Evolutionary conservation across 2,888 invertebrate genomes (phyloP).

Genomic region (Cheilosia impressa): DNA sequence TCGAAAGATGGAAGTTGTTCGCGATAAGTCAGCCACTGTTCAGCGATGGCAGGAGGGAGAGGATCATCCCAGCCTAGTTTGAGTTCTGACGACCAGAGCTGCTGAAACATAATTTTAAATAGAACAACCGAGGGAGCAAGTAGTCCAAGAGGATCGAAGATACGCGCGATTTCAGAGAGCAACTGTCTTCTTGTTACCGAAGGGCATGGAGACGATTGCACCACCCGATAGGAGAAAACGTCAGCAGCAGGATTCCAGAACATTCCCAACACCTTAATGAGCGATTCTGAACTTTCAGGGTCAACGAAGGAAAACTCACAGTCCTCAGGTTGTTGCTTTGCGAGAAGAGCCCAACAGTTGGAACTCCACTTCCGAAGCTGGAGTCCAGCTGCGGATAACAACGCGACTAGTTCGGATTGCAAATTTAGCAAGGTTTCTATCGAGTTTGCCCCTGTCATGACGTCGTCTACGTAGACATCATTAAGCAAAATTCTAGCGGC

Average conservation of each 20-base stretch:
- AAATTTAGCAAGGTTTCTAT: slow-evolving; percentile 25
- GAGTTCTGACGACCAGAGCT: too few relatives aligned
- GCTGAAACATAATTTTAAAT: too few relatives aligned
- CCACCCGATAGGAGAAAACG: too few relatives aligned
- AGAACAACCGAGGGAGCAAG: too few relatives aligned
- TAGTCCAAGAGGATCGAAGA: neutral
- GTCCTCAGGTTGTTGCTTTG: neutral
- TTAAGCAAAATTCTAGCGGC: slow-evolving; percentile 51
- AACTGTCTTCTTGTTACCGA: too few relatives aligned
- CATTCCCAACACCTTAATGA: neutral
- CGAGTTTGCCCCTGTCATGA: slow-evolving; percentile 54
- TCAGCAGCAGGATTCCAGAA: neutral
- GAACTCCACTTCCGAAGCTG: slow-evolving; percentile 27
- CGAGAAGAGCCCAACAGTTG: slow-evolving; percentile 11
- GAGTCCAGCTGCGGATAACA: neutral
- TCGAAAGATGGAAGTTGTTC: slow-evolving; percentile 5
- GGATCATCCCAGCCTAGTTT: slow-evolving; percentile 17
- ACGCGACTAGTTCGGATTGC: slow-evolving; percentile 34
- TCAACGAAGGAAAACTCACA: slow-evolving; percentile 23
- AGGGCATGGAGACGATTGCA: too few relatives aligned
- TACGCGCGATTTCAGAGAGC: too few relatives aligned
- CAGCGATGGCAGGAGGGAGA: neutral
- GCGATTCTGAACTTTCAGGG: neutral
- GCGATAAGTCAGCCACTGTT: neutral
- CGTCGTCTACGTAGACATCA: slow-evolving; percentile 71